Conservation (phyloP, 2,888 invertebrate species). For the Eledone cirrhosa region DNA sequence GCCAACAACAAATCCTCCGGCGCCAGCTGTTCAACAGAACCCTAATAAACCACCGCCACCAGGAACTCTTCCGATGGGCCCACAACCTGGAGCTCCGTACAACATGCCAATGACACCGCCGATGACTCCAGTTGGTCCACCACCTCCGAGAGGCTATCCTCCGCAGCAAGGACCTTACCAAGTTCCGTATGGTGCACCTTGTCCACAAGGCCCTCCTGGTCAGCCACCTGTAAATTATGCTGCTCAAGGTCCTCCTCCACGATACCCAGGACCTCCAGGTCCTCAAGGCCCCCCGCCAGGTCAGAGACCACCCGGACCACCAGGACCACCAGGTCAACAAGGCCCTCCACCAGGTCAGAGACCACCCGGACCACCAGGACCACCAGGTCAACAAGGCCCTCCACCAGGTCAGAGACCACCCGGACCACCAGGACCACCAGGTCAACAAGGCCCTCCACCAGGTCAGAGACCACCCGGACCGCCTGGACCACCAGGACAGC, state of each 20-base stretch:
- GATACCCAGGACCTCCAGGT: neutral
- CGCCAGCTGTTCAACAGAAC: neutral
- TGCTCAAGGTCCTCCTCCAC: neutral
- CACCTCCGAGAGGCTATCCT: neutral
- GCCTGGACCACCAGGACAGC: neutral
- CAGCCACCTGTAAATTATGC: conserved; percentile 9
- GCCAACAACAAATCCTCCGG: conserved; percentile 19
- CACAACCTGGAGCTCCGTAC: conserved; percentile 1
- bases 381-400: neutral
- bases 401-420: neutral
- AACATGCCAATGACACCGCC: neutral
- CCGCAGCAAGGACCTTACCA: neutral
- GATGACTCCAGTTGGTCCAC: neutral
- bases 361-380: neutral
- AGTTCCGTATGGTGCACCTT: no score
- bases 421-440: neutral
- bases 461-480: neutral
- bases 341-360: neutral
- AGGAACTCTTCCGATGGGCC: neutral
- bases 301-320: neutral
- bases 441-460: neutral
- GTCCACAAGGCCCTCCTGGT: conserved; percentile 3
- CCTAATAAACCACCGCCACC: neutral
- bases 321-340: neutral
- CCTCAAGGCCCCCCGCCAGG: neutral